Base-by-base conservation (phyloP, 2,797 vertebrate genomes). In the Sebastes taczanowskii region DNA sequence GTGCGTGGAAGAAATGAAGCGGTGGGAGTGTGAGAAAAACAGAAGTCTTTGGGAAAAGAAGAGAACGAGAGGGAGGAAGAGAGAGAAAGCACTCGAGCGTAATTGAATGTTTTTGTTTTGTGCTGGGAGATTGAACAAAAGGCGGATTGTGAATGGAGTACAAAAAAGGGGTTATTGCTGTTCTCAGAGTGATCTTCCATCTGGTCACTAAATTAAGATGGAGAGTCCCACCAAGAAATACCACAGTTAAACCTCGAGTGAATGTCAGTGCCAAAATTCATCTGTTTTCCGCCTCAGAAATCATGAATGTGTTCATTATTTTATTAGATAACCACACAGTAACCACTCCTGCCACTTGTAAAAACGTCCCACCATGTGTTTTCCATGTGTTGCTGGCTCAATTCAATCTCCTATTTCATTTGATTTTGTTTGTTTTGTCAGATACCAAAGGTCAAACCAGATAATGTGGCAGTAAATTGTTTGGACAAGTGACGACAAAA, bases 1-100 rank as follows among this genome's bases (percentile, higher is more conserved):
- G 76, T 81, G 81, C 77, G 74, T 49, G 90, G 92, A 89, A 91
- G 86, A 91, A 91, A 86, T 90, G 88, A 93, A 81, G 70, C 56
- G 56, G 66, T 11, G 6, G 70, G 85, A 81, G 69, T 74, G 85
- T 86, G 80, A 83, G 82, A 81, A 80, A 86, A 81, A 78, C 60
- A 84, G 63, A 77, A 65, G 49, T 59, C 56, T 58, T 61, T 62
- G 76, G 32, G 72, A 82, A 53, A 70, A 61, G 13, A 69, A 25
- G 59, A 69, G 71, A 85, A 59, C 67, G 62, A 59, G 42, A 77
- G 29, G 20, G 32, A 35, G 18, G 25, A 53, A 58, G 23, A 69
- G 59, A 81, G 32, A 59, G 32, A 66, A 42, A 71, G 25, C 9
- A 42, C 16, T 68, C 13, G 2, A 67, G 56, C 0, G 14, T 71